phyloP scores from a whole-genome alignment of 2,888 invertebrate species.

The Prosapia bicincta region DNA sequence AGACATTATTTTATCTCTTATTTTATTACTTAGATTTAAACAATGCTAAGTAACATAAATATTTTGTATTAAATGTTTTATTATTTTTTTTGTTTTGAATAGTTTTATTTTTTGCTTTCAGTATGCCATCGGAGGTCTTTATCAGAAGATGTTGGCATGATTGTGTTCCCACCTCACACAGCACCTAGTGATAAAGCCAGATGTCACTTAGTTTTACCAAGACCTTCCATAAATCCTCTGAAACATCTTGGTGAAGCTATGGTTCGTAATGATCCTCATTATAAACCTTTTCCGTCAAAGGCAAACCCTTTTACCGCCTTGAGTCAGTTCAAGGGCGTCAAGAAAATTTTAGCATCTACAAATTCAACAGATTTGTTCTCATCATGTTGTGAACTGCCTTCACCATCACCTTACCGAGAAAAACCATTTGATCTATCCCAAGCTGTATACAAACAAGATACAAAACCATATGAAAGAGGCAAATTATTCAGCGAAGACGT shows the following conservation, averaged over 20 bases:
- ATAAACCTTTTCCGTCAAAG: constrained; percentile 61
- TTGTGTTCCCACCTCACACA: constrained; percentile 57
- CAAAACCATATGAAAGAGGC: constrained; percentile 17
- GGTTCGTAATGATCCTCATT: constrained; percentile 79
- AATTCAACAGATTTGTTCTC: constrained; percentile 61
- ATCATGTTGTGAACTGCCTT: constrained; percentile 73
- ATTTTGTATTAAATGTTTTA: too few relatives aligned
- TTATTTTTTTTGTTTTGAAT: too few relatives aligned
- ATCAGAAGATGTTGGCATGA: constrained; percentile 64
- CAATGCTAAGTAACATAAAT: too few relatives aligned
- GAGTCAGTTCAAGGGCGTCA: constrained; percentile 73
- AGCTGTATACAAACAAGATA: constrained; percentile 1
- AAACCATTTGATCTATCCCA: constrained; percentile 32
- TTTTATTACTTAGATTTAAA: too few relatives aligned
- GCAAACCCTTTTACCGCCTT: constrained; percentile 72
- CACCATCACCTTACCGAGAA: constrained; percentile 53
- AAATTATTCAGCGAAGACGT: constrained; percentile 18
- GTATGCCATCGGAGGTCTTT: constrained; percentile 68
- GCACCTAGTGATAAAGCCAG: constrained; percentile 72
- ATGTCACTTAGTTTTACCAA: constrained; percentile 55
- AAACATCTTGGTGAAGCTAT: constrained; percentile 77
- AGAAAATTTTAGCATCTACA: constrained; percentile 63
- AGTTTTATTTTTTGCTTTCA: too few relatives aligned
- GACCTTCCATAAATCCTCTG: constrained; percentile 53
- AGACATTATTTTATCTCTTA: too few relatives aligned